Evolutionary conservation across 2,888 invertebrate genomes (phyloP), one percentile per base, ranked within the genome.

Genomic region (Smittia aterrima): DNA sequence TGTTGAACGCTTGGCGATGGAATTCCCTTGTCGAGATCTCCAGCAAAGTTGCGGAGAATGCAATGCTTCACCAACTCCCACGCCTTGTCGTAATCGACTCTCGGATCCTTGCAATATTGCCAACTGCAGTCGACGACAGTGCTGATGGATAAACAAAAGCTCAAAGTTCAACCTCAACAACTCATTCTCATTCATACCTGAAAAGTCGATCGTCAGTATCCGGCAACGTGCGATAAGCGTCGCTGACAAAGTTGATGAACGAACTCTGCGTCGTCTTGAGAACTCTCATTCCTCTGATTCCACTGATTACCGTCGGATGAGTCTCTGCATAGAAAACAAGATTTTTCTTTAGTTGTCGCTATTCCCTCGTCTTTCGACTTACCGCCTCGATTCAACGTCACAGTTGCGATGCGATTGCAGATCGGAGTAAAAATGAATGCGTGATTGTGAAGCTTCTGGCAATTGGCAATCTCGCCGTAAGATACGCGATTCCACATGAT

Each of bases 251-350:
- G 81, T 92, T 90, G 1, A 87, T 89, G 79, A 93, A 93, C 0
- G 91, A 87, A 0, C 92, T 92, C 79, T 92, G 90, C 0, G 92
- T 92, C 0, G 92, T 92, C 82, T 93, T 93, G 76, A 93, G 81
- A 0, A 93, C 88, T 53, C 91, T 85, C 22, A 93, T 83, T 22
- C 87, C 88, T 77, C 87, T 88, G 72, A 92, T 82, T 7, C 92
- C 92, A 7, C 90, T 89, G 73, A 87, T 87, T 62, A 92, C 87
- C 74, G 84, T 83, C 7, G 89, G 85, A 9, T 78, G 79, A 16
- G 83, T 81, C 77, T 85, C 88, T 88, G 25, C n/a, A 76, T 58
- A n/a, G n/a, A n/a, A n/a, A n/a, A n/a, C n/a, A n/a, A n/a, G n/a
- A n/a, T n/a, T n/a, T n/a, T n/a, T n/a, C n/a, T n/a, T n/a, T n/a